A percentile compares a stretch with the other conserved stretches of the same genome.
Conservation (phyloP, 2,113 vertebrate genomes). For the Macquaria ambigua region DNA sequence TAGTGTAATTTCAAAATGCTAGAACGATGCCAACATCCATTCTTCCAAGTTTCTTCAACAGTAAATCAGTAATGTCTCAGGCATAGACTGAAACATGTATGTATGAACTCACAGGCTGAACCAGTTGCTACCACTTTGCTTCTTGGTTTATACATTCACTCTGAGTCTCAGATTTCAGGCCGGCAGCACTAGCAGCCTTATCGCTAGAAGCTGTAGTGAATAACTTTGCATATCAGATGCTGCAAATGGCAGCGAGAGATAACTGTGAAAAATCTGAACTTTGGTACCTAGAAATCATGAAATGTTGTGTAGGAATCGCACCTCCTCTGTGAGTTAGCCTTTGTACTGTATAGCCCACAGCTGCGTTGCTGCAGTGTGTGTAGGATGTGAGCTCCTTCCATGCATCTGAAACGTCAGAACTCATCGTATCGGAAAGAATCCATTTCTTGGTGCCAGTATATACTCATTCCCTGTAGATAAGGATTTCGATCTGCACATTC, state of each 20-base stretch:
- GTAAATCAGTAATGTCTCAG: neutral
- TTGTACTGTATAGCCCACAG: conserved; percentile 50
- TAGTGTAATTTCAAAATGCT: conserved; percentile 29
- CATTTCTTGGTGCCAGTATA: neutral
- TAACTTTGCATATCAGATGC: conserved; percentile 38
- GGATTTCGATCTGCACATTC: neutral
- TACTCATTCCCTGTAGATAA: neutral
- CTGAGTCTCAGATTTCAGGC: conserved; percentile 15
- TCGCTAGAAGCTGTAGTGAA: conserved; percentile 10
- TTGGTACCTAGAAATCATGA: conserved; percentile 37
- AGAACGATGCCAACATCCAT: conserved; percentile 6
- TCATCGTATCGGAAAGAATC: conserved; percentile 14
- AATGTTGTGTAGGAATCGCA: conserved; percentile 33
- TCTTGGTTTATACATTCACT: conserved; percentile 12
- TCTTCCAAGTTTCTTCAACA: conserved; percentile 1
- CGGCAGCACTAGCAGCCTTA: conserved; percentile 1
- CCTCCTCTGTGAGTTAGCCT: conserved; percentile 45
- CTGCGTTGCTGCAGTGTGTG: conserved; percentile 33
- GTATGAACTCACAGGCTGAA: neutral
- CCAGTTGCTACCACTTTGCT: neutral
- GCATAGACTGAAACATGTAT: neutral
- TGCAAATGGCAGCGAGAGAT: conserved; percentile 31
- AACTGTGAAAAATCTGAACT: conserved; percentile 51
- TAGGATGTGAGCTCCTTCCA: conserved; percentile 40
- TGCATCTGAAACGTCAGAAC: conserved; percentile 38